phyloP scores from a whole-genome alignment of 2,113 vertebrate genomes.

The Chelonoidis abingdonii region DNA sequence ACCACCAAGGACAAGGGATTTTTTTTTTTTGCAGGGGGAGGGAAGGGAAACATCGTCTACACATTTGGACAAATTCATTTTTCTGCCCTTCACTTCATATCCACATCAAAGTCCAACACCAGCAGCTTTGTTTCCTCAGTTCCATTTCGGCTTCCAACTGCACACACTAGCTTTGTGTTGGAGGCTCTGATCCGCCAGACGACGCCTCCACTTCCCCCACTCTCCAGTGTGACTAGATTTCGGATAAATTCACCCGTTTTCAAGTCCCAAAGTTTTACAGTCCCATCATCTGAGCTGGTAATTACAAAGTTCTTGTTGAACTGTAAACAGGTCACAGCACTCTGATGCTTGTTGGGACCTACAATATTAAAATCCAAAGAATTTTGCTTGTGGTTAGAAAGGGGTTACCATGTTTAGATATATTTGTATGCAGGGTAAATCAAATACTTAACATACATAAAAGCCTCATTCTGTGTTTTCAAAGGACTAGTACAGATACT shows the following conservation, averaged over 20 bases:
- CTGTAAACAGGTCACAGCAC: constrained; percentile 99
- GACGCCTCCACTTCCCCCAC: constrained; percentile 96
- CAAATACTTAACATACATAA: constrained; percentile 21
- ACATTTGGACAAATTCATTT: constrained; percentile 79
- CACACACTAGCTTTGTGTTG: constrained; percentile 99
- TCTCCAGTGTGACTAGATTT: constrained; percentile 99
- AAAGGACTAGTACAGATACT: not conserved
- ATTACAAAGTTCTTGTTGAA: constrained; percentile 99
- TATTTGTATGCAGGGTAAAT: not conserved
- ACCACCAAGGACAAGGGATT: constrained; percentile 85
- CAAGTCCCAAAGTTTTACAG: constrained; percentile 99
- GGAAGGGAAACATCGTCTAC: constrained; percentile 78
- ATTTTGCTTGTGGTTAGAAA: constrained; percentile 58
- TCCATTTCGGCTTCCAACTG: constrained; percentile 98
- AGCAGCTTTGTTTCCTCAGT: constrained; percentile 99
- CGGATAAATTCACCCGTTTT: constrained; percentile 99
- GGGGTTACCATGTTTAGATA: not conserved
- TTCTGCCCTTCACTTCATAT: constrained; percentile 94
- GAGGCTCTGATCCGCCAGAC: constrained; percentile 99
- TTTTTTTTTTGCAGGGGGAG: constrained; percentile 72
- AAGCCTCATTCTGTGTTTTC: constrained; percentile 10
- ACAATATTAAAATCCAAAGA: constrained; percentile 53
- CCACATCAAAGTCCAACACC: constrained; percentile 99
- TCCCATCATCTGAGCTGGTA: constrained; percentile 99
- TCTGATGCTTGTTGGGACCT: constrained; percentile 99